phyloP scores from a whole-genome alignment of 1,140 invertebrate species.

The Drosophila burlai region DNA sequence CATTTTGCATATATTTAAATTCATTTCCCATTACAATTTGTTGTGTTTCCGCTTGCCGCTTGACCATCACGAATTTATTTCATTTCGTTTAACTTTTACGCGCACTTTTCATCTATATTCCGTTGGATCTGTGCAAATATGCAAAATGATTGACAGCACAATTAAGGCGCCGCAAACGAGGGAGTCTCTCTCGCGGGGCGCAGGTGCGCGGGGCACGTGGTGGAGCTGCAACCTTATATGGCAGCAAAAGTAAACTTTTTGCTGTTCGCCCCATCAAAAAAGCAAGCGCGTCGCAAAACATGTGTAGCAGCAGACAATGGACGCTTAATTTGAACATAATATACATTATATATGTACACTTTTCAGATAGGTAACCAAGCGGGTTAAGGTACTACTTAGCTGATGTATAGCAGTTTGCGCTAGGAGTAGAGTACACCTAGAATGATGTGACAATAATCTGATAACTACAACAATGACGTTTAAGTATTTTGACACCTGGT shows the following conservation, averaged over 20 bases:
- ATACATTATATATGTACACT: background rate
- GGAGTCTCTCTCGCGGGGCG: constrained; percentile 11
- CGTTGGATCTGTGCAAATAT: constrained; percentile 67
- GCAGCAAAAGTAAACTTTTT: constrained; percentile 23
- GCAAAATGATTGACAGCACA: constrained; percentile 82
- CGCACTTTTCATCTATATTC: constrained; percentile 21
- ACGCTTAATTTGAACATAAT: constrained; percentile 11
- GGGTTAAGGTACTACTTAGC: background rate
- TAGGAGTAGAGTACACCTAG: background rate
- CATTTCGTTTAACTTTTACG: constrained; percentile 28
- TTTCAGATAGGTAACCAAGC: background rate
- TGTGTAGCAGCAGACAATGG: constrained; percentile 44
- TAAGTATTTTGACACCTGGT: background rate
- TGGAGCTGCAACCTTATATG: constrained; percentile 59
- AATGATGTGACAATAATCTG: background rate
- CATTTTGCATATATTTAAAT: constrained; percentile 56
- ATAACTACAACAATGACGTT: background rate
- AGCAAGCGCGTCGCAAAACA: constrained; percentile 33
- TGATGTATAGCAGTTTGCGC: no score
- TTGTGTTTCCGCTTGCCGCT: constrained; percentile 17
- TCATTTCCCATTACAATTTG: constrained; percentile 38
- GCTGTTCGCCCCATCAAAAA: background rate
- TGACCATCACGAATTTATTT: constrained; percentile 46
- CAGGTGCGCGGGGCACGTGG: background rate
- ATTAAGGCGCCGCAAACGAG: constrained; percentile 61